phyloP scores from a whole-genome alignment of 2,888 invertebrate species.

The Brenthis daphne region DNA sequence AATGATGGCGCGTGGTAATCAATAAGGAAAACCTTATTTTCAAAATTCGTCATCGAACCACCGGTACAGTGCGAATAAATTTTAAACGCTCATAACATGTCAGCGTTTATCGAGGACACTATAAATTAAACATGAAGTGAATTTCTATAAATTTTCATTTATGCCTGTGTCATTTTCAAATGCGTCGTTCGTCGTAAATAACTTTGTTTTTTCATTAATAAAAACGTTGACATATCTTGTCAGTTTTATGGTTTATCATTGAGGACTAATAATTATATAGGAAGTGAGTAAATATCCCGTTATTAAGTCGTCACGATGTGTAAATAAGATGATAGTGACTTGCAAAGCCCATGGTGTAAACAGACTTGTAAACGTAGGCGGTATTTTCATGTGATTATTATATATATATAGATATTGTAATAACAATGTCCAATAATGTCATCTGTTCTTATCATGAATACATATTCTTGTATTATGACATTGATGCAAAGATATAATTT shows the following conservation, averaged over 20 bases:
- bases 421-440: slow-evolving; percentile 13
- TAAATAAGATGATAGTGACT: slow-evolving; percentile 22
- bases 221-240: slow-evolving; percentile 26
- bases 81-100: slow-evolving; percentile 42
- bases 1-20: slow-evolving; percentile 33
- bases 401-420: slow-evolving; percentile 12
- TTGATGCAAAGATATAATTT: background rate
- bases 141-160: slow-evolving; percentile 50
- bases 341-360: background rate
- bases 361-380: slow-evolving; percentile 6
- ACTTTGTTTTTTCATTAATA: slow-evolving; percentile 18
- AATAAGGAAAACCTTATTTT: slow-evolving; percentile 47
- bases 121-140: slow-evolving; percentile 49
- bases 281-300: slow-evolving; percentile 33
- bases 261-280: slow-evolving; percentile 18
- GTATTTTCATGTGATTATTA: slow-evolving; percentile 4
- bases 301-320: slow-evolving; percentile 29
- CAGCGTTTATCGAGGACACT: slow-evolving; percentile 37
- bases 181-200: slow-evolving; percentile 17
- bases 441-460: slow-evolving; percentile 9
- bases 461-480: slow-evolving; percentile 15
- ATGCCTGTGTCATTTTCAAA: slow-evolving; percentile 41
- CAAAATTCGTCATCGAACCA: slow-evolving; percentile 52
- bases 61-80: slow-evolving; percentile 53
- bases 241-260: slow-evolving; percentile 21